Evolutionary conservation across 2,113 vertebrate species (phyloP), one percentile per base, ranked within the genome.

Genomic region (Phyllostomus hastatus): DNA sequence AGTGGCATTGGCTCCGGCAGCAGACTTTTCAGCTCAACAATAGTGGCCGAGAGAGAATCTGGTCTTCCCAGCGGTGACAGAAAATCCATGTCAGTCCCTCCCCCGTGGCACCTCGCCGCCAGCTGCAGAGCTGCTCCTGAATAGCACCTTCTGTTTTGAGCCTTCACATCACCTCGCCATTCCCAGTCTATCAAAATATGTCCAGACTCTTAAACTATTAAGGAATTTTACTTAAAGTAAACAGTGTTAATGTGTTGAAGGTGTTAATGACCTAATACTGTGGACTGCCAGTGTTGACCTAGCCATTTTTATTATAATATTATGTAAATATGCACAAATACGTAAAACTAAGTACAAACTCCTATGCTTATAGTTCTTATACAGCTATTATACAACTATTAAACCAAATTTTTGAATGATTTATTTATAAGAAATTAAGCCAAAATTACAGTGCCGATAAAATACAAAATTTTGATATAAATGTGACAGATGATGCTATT

Each of bases 201-300:
- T 82, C 43, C 67, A 64, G 95, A 81, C 92, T 96, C 94, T 91
- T 67, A 85, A 69, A 83, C 91, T 95, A 73, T 95, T 88, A 95
- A 95, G 82, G 88, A 81, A 88, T 95, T 97, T 96, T 82, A 96
- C 94, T 97, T 90, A 88, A 97, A 97, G 93, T 94, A 96, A 97
- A 97, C 88, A 96, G 93, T 93, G 82, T 96, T 97, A 97, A 94
- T 92, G 78, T 91, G 91, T 59, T 95, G n/a, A 83, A 70, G 95
- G 97, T 96, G 96, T 96, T 98, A 96, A 97, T 97, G 96, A 96
- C 89, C 88, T 94, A 94, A 85, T 86, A 82, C 81, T 70, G 91
- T 86, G 54, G 81, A 15, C 41, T 95, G 91, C 95, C 88, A 94
- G 72, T 78, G 67, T 95, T 96, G 95, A 95, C 69, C 38, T 94